These are phyloP conservation scores for Chitala chitala DNA, from an alignment of 2,113 vertebrate species.

Conservation along the genomic window DNA sequence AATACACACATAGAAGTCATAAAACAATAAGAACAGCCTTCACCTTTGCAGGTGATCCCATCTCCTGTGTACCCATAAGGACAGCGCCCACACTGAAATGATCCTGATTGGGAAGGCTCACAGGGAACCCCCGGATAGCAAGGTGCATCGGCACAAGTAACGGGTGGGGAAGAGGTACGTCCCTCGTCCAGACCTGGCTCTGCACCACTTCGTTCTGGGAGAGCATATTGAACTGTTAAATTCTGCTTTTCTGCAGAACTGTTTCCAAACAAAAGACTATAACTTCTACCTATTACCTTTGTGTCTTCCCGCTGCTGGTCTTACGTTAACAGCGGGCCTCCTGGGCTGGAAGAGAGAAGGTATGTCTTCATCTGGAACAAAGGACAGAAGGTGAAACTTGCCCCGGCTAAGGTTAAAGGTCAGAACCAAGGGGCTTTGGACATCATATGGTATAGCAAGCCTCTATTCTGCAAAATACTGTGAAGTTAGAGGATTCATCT, in stretches of 20 bases:
- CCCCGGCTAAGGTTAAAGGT: conserved; percentile 33
- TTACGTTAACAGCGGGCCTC: conserved; percentile 27
- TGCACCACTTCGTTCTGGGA: conserved; percentile 34
- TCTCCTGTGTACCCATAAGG: conserved; percentile 74
- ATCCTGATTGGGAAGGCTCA: conserved; percentile 53
- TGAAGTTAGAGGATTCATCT: conserved; percentile 51
- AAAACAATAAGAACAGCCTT: conserved; percentile 14
- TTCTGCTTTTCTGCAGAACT: conserved; percentile 21
- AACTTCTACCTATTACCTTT: conserved; percentile 28
- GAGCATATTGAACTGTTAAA: conserved; percentile 28
- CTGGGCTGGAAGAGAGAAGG: conserved; percentile 34
- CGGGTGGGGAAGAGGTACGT: conserved; percentile 22
- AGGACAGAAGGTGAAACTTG: background rate
- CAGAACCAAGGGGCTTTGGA: conserved; percentile 20
- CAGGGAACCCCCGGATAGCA: conserved; percentile 75
- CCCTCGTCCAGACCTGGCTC: conserved; percentile 18
- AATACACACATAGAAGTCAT: background rate
- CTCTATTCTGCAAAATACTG: conserved; percentile 56
- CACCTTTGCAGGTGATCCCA: conserved; percentile 77
- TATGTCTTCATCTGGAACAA: conserved; percentile 4
- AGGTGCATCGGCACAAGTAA: conserved; percentile 61
- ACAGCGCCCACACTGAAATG: conserved; percentile 67
- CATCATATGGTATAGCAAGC: conserved; percentile 20
- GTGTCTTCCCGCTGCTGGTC: conserved; percentile 30
- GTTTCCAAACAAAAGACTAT: conserved; percentile 31